Percentiles rank a stretch among this genome's conserved stretches.
These are phyloP conservation scores for Trachurus trachurus DNA, from an alignment of 2,797 vertebrate genomes.

Conservation along the genomic window DNA sequence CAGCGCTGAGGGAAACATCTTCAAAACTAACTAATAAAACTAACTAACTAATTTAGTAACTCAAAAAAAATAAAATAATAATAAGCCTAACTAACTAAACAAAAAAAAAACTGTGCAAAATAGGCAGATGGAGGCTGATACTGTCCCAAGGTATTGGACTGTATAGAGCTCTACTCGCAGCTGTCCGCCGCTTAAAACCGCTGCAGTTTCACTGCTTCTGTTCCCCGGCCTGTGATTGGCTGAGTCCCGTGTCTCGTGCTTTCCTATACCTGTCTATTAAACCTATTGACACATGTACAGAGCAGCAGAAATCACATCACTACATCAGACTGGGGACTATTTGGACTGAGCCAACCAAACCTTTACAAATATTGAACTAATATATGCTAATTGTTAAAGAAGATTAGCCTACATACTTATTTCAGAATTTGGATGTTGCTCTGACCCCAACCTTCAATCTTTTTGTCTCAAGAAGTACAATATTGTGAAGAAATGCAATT, in stretches of 20 bases:
- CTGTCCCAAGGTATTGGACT: slow-evolving; percentile 13
- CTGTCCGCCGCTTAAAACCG: slow-evolving; percentile 39
- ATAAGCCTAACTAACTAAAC: background rate
- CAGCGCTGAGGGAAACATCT: slow-evolving; percentile 42
- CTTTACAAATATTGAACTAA: too few species aligned
- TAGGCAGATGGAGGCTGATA: background rate
- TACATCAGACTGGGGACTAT: too few species aligned
- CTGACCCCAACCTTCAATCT: too few species aligned
- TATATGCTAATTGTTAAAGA: too few species aligned
- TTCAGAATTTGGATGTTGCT: too few species aligned
- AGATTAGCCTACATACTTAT: too few species aligned
- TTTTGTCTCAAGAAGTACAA: too few species aligned
- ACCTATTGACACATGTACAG: slow-evolving; percentile 27
- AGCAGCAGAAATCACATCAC: background rate
- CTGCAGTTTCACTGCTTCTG: slow-evolving; percentile 16
- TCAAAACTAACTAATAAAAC: background rate
- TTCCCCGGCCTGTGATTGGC: slow-evolving; percentile 75
- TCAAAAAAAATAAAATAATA: background rate
- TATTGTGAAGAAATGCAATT: too few species aligned
- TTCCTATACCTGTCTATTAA: slow-evolving; percentile 21
- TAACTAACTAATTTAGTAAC: background rate
- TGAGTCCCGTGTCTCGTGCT: slow-evolving; percentile 46
- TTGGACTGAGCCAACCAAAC: too few species aligned
- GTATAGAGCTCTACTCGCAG: slow-evolving; percentile 14
- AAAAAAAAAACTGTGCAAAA: background rate